Evolutionary conservation across 2,113 vertebrate genomes (phyloP), one percentile per base, ranked within the genome.

Genomic region (Geococcyx californianus): DNA sequence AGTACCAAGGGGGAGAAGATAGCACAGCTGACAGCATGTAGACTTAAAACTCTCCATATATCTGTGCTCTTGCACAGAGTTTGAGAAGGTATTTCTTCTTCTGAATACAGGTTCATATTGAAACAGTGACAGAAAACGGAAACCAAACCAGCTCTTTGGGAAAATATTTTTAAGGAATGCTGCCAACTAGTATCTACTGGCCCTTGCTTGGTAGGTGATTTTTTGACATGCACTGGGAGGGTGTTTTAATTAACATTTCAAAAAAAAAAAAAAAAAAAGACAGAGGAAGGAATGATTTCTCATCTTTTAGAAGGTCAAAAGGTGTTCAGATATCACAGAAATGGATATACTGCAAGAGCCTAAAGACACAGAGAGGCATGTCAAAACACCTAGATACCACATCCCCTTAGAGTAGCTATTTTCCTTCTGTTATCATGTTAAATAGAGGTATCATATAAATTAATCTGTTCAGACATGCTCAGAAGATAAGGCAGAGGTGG

Each of bases 181-280:
- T 96, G 92, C 96, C 93, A 95, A 75, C 94, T 87, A 94, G 92
- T 95, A 93, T 90, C 64, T 92, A 93, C 95, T 78, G 93, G 95
- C 82, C 95, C 83, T 93, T 34, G 49, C 72, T 81, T n/a, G 75
- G 73, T 15, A 82, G 84, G 44, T 68, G 95, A 89, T 60, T 44
- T 89, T 62, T 83, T 90, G 93, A 90, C 93, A 78, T 16, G 69
- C 20, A 59, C 68, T 7, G 33, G 23, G 38, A 79, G 47, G 44
- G 55, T 36, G 52, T 94, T 94, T 95, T 96, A 97, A 96, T 96
- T 95, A 96, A 93, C 90, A 13, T 11, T 88, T 55, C 1, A 56
- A 56, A 70, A 36, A 59, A 28, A 66, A 68, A 64, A 45, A 34
- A n/a, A 51, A 51, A 31, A 68, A 23, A n/a, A n/a, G n/a, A 3